Evolutionary conservation across 2,797 vertebrate genomes (phyloP).

Genomic region (Coluber constrictor): DNA sequence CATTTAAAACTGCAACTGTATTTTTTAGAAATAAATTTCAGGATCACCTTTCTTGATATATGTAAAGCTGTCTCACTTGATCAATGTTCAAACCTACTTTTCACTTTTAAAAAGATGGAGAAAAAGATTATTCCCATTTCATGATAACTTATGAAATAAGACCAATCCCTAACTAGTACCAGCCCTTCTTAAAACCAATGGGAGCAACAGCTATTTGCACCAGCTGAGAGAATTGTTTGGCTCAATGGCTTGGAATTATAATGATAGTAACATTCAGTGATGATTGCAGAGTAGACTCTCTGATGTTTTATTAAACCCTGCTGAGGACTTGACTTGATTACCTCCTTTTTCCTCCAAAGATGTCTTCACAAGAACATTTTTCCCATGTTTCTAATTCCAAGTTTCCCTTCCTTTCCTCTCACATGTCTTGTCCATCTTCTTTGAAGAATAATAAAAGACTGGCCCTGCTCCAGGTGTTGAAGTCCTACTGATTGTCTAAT

Average conservation of each 20-base stretch:
- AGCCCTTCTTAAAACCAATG: slow-evolving; percentile 42
- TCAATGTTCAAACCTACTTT: slow-evolving; percentile 19
- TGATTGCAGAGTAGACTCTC: background rate
- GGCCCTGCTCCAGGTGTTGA: background rate
- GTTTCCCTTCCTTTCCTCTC: background rate
- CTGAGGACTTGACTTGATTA: slow-evolving; percentile 11
- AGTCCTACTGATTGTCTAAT: slow-evolving; percentile 5
- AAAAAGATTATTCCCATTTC: slow-evolving; percentile 14
- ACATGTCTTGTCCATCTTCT: background rate
- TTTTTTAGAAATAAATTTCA: background rate
- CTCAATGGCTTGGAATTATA: slow-evolving; percentile 27
- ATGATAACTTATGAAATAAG: slow-evolving; percentile 19
- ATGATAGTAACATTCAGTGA: background rate
- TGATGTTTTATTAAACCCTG: slow-evolving; percentile 21
- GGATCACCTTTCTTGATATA: slow-evolving; percentile 4
- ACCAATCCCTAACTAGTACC: slow-evolving; percentile 24
- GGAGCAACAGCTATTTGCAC: slow-evolving; percentile 3
- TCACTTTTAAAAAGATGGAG: slow-evolving; percentile 4
- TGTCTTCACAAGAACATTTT: background rate
- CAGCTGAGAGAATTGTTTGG: background rate
- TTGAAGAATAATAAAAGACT: background rate
- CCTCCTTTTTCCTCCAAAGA: slow-evolving; percentile 8
- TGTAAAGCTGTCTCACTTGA: slow-evolving; percentile 5
- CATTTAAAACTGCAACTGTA: background rate
- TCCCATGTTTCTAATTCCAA: background rate